A percentile compares a stretch with the other conserved stretches of the same genome.
Evolutionary conservation across 2,797 vertebrate genomes (phyloP).

Genomic region (Mallotus villosus): DNA sequence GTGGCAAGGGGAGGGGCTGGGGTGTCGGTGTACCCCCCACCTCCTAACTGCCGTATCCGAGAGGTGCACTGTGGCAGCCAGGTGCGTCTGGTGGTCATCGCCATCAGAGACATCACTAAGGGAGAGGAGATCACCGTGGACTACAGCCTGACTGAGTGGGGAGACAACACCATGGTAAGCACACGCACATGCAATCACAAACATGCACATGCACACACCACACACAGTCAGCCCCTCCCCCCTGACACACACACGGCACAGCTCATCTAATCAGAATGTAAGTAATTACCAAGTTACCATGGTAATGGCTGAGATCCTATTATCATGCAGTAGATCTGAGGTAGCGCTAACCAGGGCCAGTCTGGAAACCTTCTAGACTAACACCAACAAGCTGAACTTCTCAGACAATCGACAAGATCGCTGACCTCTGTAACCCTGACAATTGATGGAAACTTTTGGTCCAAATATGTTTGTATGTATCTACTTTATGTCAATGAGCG

Average conservation of each 20-base stretch:
- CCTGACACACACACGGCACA: conserved; percentile 21
- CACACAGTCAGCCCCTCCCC: neutral
- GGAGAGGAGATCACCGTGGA: conserved; percentile 83
- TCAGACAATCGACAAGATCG: neutral
- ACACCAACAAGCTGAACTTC: neutral
- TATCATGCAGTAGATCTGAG: conserved; percentile 64
- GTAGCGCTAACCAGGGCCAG: conserved; percentile 67
- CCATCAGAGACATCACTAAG: conserved; percentile 79
- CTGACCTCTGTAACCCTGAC: no score
- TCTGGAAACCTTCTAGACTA: conserved; percentile 18
- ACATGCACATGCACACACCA: neutral
- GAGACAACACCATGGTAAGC: conserved; percentile 75
- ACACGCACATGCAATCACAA: neutral
- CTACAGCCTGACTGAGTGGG: conserved; percentile 82
- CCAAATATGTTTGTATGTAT: conserved; percentile 12
- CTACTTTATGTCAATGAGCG: conserved; percentile 18
- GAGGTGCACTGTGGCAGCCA: conserved; percentile 82
- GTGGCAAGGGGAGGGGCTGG: conserved; percentile 25
- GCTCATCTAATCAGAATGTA: conserved; percentile 55
- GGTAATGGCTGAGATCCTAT: conserved; percentile 63
- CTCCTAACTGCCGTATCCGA: conserved; percentile 80
- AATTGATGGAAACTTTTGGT: neutral
- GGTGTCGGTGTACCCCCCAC: conserved; percentile 51
- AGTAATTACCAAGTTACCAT: conserved; percentile 60
- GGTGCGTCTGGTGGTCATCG: conserved; percentile 79